Evolutionary conservation across 2,888 invertebrate genomes (phyloP).

Genomic region (Drosophila pseudotalamancana): DNA sequence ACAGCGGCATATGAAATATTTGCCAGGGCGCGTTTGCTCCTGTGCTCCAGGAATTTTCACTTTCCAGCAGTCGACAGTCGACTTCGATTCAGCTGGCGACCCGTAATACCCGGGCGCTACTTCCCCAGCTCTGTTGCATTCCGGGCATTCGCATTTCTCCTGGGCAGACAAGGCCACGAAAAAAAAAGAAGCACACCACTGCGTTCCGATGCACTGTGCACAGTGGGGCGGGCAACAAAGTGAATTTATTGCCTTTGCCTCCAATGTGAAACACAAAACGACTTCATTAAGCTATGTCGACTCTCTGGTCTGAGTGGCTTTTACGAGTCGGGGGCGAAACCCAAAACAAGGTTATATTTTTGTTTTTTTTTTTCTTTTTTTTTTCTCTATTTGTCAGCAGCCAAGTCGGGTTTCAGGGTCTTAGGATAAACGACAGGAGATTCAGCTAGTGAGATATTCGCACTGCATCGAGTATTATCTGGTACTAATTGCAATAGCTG

Average conservation of each 20-base stretch:
- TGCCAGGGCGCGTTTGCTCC: constrained; percentile 27
- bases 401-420: neutral
- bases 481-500: neutral
- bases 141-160: constrained; percentile 55
- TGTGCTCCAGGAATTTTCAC: constrained; percentile 69
- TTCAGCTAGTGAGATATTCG: neutral
- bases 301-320: constrained; percentile 25
- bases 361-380: constrained; percentile 1
- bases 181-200: neutral
- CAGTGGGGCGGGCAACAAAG: constrained; percentile 33
- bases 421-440: neutral
- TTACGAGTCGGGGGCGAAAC: constrained; percentile 11
- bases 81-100: constrained; percentile 22
- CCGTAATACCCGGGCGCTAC: constrained; percentile 16
- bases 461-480: neutral
- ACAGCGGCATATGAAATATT: constrained; percentile 62
- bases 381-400: neutral
- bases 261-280: constrained; percentile 76
- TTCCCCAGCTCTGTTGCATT: constrained; percentile 47
- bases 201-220: constrained; percentile 36
- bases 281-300: constrained; percentile 78
- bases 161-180: constrained; percentile 36
- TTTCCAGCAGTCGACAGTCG: constrained; percentile 57
- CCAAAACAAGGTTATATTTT: constrained; percentile 16
- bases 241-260: constrained; percentile 73